Evolutionary conservation across 2,797 vertebrate species (phyloP).

Genomic region (Lagorchestes hirsutus): DNA sequence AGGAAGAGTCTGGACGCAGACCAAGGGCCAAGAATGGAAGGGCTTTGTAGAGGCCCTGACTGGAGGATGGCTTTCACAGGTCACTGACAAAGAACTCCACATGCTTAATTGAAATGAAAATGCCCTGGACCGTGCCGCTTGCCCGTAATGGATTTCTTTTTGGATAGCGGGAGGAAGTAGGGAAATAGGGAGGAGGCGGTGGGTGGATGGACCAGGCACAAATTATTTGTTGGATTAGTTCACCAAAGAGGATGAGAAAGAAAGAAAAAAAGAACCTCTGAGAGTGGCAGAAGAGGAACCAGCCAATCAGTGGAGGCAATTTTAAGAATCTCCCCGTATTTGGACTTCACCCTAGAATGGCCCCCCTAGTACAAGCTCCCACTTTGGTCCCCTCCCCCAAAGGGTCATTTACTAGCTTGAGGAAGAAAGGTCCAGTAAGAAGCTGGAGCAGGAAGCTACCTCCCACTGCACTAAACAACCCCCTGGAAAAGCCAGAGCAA

Average conservation of each 20-base stretch:
- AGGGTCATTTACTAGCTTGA: slow-evolving; percentile 47
- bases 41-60: slow-evolving; percentile 61
- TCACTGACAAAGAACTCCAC: slow-evolving; percentile 48
- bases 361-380: slow-evolving; percentile 14
- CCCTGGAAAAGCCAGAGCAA: slow-evolving; percentile 35
- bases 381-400: slow-evolving; percentile 6
- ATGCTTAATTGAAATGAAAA: slow-evolving; percentile 62
- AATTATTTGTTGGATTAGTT: neutral
- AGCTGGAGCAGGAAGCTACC: slow-evolving; percentile 35
- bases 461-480: neutral
- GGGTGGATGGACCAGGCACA: neutral
- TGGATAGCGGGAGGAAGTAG: neutral
- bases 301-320: neutral
- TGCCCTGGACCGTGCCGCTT: slow-evolving; percentile 16
- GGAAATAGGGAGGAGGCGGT: neutral
- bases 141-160: slow-evolving; percentile 27
- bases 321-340: slow-evolving; percentile 60
- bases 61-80: slow-evolving; percentile 58
- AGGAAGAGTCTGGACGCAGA: slow-evolving; percentile 49
- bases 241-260: slow-evolving; percentile 18
- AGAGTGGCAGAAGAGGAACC: neutral
- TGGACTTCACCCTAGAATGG: slow-evolving; percentile 63
- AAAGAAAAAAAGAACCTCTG: neutral
- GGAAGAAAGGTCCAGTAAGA: slow-evolving; percentile 48
- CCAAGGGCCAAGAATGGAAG: slow-evolving; percentile 46